phyloP scores from a whole-genome alignment of 2,113 vertebrate genomes.

The Seriola aureovittata region DNA sequence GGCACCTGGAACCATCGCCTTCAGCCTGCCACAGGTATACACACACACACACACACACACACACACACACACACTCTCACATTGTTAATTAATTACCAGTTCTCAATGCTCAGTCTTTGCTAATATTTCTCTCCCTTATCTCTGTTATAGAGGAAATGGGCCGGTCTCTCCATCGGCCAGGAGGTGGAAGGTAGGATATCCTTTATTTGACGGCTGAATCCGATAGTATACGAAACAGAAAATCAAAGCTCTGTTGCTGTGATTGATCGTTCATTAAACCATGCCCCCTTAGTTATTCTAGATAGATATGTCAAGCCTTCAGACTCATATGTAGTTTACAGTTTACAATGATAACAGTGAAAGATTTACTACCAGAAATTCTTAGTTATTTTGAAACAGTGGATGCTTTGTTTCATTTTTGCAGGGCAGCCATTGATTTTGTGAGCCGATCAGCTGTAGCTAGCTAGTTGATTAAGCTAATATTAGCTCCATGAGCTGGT shows the following conservation, averaged over 20 bases:
- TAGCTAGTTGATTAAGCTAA: too few relatives aligned
- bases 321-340: neutral
- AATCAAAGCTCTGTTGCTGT: neutral
- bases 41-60: constrained; percentile 14
- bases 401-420: neutral
- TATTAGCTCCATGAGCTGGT: too few relatives aligned
- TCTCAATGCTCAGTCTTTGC: neutral
- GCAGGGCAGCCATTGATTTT: neutral
- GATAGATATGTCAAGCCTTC: neutral
- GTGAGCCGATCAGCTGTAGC: neutral
- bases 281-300: neutral
- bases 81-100: fast-evolving
- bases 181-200: constrained; percentile 91
- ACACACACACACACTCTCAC: constrained; percentile 19
- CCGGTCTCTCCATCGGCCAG: constrained; percentile 96
- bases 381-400: neutral
- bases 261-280: neutral
- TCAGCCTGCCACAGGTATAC: constrained; percentile 96
- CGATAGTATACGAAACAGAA: neutral
- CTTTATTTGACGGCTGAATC: neutral
- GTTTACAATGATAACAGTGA: neutral
- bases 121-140: constrained; percentile 36
- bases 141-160: constrained; percentile 94
- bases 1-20: constrained; percentile 92
- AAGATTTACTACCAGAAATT: neutral